Evolutionary conservation across 1,140 invertebrate genomes (phyloP).

Genomic region (Microplitis mediator): DNA sequence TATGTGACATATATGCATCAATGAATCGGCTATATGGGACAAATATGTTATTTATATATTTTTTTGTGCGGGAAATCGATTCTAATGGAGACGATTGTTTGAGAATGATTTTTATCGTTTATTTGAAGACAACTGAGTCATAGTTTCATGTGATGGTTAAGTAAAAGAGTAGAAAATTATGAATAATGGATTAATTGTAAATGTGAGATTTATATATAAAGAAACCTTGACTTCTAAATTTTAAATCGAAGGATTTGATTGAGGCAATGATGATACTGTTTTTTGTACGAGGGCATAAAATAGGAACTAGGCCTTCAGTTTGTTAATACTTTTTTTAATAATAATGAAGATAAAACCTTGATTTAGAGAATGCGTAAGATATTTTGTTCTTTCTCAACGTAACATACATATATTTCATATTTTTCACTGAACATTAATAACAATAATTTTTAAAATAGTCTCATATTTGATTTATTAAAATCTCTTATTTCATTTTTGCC

Average conservation of each 20-base stretch:
- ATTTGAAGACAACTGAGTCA: neutral
- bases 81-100: no score
- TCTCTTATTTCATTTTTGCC: no score
- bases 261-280: no score
- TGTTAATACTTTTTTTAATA: neutral
- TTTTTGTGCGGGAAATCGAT: no score
- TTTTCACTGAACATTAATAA: neutral
- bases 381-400: neutral
- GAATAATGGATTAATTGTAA: slow-evolving; percentile 1
- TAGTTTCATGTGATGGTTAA: neutral
- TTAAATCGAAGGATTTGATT: neutral
- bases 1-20: no score
- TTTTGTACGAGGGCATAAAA: no score
- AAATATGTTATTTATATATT: no score
- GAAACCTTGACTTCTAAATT: slow-evolving; percentile 13
- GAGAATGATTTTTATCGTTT: no score
- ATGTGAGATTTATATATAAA: neutral
- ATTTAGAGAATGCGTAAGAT: neutral
- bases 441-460: no score
- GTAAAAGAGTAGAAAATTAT: neutral
- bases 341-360: neutral
- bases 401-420: neutral
- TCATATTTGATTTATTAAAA: no score
- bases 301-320: no score
- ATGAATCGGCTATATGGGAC: no score